These are phyloP conservation scores for Steatornis caripensis DNA, from an alignment of 2,113 vertebrate genomes.

Conservation along the genomic window DNA sequence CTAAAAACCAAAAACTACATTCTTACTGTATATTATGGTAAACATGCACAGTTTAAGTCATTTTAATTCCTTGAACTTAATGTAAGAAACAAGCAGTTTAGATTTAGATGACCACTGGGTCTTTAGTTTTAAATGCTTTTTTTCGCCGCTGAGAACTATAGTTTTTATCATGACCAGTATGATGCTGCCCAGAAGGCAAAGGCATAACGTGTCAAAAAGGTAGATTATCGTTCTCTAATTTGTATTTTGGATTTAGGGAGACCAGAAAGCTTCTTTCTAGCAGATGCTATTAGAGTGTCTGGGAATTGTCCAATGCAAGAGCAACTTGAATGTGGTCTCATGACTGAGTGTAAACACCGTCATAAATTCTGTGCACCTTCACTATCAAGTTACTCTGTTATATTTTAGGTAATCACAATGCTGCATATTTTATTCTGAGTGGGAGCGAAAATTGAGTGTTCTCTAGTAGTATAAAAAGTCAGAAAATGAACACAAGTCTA, in stretches of 20 bases:
- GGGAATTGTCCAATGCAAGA: slow-evolving; percentile 8
- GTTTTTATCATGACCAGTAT: not conserved
- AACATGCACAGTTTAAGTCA: not conserved
- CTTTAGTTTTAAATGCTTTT: not conserved
- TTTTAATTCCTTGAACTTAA: slow-evolving; percentile 21
- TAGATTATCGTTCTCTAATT: not conserved
- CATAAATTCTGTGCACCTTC: slow-evolving; percentile 18
- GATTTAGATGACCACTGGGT: not conserved
- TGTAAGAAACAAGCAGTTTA: not conserved
- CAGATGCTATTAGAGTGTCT: slow-evolving; percentile 25
- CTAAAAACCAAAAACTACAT: not conserved
- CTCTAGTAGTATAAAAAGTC: not conserved
- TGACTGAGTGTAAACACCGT: not conserved
- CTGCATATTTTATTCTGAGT: slow-evolving; percentile 38
- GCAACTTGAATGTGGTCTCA: not conserved
- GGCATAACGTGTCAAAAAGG: not conserved
- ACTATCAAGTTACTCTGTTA: slow-evolving; percentile 2
- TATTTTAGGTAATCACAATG: slow-evolving; percentile 4
- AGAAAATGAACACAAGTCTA: not conserved
- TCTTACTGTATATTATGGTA: not conserved
- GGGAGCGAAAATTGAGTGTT: slow-evolving; percentile 7
- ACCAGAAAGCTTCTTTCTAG: not conserved
- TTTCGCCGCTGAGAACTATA: not conserved
- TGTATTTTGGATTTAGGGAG: not conserved
- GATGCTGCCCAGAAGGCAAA: not conserved